phyloP scores from a whole-genome alignment of 1,140 invertebrate genomes.

The Bactericera cockerelli region DNA sequence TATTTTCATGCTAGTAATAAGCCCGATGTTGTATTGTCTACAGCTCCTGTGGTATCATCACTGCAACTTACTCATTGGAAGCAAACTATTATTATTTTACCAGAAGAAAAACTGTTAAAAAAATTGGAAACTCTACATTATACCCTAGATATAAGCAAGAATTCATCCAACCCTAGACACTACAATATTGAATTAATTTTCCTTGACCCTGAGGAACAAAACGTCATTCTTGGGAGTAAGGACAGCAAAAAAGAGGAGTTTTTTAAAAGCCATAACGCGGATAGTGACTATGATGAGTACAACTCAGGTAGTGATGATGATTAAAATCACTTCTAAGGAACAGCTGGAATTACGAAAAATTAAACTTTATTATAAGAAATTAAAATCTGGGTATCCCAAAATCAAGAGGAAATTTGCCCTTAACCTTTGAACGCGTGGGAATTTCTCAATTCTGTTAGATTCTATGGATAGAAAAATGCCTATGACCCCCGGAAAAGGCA shows the following conservation, averaged over 20 bases:
- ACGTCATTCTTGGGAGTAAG: conserved; percentile 21
- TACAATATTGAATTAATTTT: conserved; percentile 53
- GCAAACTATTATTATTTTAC: conserved; percentile 63
- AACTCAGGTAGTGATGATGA: not conserved
- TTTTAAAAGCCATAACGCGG: not conserved
- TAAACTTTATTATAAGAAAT: too few species aligned
- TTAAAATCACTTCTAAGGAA: too few species aligned
- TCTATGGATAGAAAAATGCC: too few species aligned
- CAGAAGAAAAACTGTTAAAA: conserved; percentile 26
- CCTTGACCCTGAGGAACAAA: conserved; percentile 47
- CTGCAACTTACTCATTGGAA: conserved; percentile 87
- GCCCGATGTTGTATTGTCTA: conserved; percentile 41
- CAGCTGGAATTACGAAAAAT: too few species aligned
- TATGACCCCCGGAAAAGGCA: too few species aligned
- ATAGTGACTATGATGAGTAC: not conserved
- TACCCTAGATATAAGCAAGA: conserved; percentile 40
- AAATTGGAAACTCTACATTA: conserved; percentile 47
- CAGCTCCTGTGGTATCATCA: conserved; percentile 41
- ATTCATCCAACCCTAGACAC: conserved; percentile 31
- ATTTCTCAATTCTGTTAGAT: too few species aligned
- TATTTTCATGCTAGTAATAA: conserved; percentile 24
- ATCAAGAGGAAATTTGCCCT: too few species aligned
- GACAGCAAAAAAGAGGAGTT: not conserved
- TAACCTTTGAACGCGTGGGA: too few species aligned
- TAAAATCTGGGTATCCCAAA: too few species aligned